These are phyloP conservation scores for Lampris megalopsis DNA, from an alignment of 2,113 vertebrate genomes.

Conservation along the genomic window DNA sequence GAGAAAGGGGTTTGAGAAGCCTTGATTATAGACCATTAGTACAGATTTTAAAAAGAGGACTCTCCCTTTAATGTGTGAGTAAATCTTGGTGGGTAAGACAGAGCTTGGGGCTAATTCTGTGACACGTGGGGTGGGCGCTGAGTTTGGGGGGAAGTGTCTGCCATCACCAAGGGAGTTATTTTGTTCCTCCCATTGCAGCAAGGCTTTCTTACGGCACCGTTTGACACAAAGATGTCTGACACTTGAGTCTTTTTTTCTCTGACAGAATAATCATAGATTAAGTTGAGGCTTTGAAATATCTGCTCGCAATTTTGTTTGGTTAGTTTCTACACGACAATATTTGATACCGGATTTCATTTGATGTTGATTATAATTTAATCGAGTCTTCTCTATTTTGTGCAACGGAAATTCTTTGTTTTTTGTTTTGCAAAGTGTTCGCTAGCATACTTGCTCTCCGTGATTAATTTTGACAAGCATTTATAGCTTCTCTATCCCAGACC, in stretches of 20 bases:
- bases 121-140: too few species aligned
- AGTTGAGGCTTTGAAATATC: neutral
- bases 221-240: neutral
- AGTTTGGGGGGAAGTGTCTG: too few species aligned
- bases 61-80: too few species aligned
- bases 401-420: neutral
- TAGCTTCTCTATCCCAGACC: neutral
- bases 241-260: neutral
- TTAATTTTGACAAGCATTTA: neutral
- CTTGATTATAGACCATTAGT: too few species aligned
- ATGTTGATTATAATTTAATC: constrained; percentile 21
- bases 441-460: neutral
- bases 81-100: too few species aligned
- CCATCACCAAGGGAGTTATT: too few species aligned
- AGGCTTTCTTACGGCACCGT: neutral
- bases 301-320: neutral
- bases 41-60: too few species aligned
- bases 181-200: neutral
- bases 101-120: too few species aligned
- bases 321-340: neutral
- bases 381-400: constrained; percentile 1
- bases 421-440: neutral
- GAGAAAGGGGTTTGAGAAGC: too few species aligned
- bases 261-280: neutral
- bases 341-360: constrained; percentile 1